These are phyloP conservation scores for Gymnothorax reevesii DNA, from an alignment of 2,797 vertebrate genomes.

Conservation along the genomic window DNA sequence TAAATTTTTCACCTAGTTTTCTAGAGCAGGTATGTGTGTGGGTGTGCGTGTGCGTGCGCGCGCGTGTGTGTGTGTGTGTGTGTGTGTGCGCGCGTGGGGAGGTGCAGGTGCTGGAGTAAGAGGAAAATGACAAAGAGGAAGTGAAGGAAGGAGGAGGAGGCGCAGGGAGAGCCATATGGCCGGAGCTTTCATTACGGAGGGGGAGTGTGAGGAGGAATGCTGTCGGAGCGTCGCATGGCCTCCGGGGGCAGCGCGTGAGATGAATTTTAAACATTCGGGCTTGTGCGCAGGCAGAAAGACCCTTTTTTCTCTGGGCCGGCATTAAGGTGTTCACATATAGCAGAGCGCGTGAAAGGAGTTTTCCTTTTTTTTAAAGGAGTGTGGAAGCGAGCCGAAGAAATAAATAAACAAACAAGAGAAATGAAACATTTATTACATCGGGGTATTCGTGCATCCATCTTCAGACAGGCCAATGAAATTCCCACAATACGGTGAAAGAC, in stretches of 20 bases:
- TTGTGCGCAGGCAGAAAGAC: background rate
- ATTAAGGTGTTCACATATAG: background rate
- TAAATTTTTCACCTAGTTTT: too few relatives aligned
- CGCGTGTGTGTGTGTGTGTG: too few relatives aligned
- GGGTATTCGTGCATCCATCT: background rate
- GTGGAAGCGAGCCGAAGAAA: background rate
- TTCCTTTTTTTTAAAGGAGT: background rate
- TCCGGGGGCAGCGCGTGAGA: background rate
- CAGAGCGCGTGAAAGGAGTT: constrained; percentile 1
- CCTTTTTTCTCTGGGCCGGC: background rate
- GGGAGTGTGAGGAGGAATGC: background rate
- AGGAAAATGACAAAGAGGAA: background rate
- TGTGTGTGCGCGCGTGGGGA: background rate
- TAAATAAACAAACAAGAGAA: background rate
- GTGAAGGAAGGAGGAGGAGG: background rate
- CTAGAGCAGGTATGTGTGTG: too few relatives aligned
- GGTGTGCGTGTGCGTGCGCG: too few relatives aligned
- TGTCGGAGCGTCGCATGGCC: background rate
- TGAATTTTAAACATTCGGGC: background rate
- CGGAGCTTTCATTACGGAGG: constrained; percentile 4
- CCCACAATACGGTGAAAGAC: background rate
- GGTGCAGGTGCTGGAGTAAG: background rate
- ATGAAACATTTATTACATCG: constrained; percentile 4
- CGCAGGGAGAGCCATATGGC: background rate
- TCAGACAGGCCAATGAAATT: background rate